Conservation (phyloP, 2,888 invertebrate species). For the Spilosoma lubricipeda region DNA sequence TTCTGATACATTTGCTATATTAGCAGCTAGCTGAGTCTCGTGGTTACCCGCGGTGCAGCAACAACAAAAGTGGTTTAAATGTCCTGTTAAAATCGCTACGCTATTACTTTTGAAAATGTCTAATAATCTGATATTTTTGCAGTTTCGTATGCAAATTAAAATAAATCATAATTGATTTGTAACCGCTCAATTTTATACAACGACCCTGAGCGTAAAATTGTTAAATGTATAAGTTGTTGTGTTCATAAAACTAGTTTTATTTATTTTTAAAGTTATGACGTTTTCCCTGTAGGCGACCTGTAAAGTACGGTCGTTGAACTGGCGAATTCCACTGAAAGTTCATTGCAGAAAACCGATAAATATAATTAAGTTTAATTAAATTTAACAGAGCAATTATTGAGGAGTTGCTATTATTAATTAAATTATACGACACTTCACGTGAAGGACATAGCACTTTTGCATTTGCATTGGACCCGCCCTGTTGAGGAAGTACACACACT, state of each 20-base stretch:
- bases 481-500: not conserved
- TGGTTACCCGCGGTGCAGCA: too few relatives aligned
- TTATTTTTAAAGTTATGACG: slow-evolving; percentile 25
- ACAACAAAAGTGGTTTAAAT: too few relatives aligned
- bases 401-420: not conserved
- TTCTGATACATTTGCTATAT: not conserved
- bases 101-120: not conserved
- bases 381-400: slow-evolving; percentile 8
- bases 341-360: slow-evolving; percentile 2
- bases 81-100: too few relatives aligned
- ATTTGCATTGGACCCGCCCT: not conserved
- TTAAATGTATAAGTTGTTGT: slow-evolving; percentile 8
- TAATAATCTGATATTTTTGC: not conserved
- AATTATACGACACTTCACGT: not conserved
- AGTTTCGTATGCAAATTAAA: not conserved
- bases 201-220: slow-evolving; percentile 17
- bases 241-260: slow-evolving; percentile 26
- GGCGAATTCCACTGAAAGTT: slow-evolving; percentile 14
- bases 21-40: too few relatives aligned
- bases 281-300: slow-evolving; percentile 34
- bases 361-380: slow-evolving; percentile 12
- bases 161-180: not conserved
- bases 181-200: not conserved
- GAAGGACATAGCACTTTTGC: not conserved
- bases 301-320: slow-evolving; percentile 41